Evolutionary conservation across 2,113 vertebrate genomes (phyloP).

Genomic region (Cynopterus brachyotis): DNA sequence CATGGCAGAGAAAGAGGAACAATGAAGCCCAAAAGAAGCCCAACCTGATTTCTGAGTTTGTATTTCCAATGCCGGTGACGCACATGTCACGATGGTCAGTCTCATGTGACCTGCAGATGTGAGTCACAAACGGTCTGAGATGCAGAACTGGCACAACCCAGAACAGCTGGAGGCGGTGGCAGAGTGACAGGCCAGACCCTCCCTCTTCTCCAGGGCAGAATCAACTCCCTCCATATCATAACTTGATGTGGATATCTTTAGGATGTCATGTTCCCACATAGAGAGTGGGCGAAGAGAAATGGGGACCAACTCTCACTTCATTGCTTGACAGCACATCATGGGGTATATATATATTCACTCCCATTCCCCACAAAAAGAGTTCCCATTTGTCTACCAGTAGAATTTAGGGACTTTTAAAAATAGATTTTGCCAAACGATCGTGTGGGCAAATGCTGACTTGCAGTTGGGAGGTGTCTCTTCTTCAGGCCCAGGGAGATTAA

Average conservation of each 20-base stretch:
- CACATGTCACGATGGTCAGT: conserved; percentile 45
- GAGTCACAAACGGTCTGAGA: conserved; percentile 27
- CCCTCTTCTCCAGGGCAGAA: not conserved
- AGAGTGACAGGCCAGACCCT: not conserved
- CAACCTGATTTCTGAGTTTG: conserved; percentile 78
- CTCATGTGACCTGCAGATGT: conserved; percentile 46
- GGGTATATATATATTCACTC: conserved; percentile 15
- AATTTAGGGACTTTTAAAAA: conserved; percentile 84
- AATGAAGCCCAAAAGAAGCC: conserved; percentile 66
- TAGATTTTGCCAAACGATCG: conserved; percentile 83
- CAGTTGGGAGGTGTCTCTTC: conserved; percentile 79
- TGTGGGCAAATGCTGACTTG: conserved; percentile 83
- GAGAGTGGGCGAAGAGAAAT: not conserved
- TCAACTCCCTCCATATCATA: not conserved
- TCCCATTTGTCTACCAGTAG: conserved; percentile 70
- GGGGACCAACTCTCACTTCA: conserved; percentile 38
- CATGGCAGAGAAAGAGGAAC: conserved; percentile 53
- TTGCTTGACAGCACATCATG: conserved; percentile 49
- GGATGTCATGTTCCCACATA: not conserved
- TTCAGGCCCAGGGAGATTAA: conserved; percentile 79
- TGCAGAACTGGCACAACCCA: not conserved
- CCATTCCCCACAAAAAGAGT: not conserved
- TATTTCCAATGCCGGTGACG: conserved; percentile 73
- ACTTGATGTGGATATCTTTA: not conserved
- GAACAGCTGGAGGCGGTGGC: not conserved